Base-by-base conservation (phyloP, 2,797 vertebrate species). In the Channa striata region DNA sequence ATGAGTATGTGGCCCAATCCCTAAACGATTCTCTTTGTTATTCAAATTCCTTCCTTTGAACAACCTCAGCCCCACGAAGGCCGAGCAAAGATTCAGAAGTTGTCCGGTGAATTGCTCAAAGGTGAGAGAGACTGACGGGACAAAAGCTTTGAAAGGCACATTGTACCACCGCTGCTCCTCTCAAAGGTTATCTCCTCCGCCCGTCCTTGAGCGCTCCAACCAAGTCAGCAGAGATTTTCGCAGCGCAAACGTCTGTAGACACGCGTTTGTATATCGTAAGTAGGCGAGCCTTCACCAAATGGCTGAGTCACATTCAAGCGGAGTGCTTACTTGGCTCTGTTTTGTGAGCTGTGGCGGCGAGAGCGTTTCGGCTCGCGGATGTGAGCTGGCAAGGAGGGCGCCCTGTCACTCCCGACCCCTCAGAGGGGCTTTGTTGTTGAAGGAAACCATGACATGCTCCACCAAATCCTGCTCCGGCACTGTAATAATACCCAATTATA, bases 401-500 rank as follows among this genome's bases (percentile, higher is more conserved):
- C 65, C 14, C 39, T 78, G 83, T 87, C 82, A 84, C 82, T 83
- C 65, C 59, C 59, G 49, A 80, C 83, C 87, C 76, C 87, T 87
- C 82, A 10, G 63, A 72, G 72, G 87, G 81, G 85, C 77, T 90
- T 88, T 77, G 70, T 77, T 48, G 59, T n/a, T 47, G 80, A 88
- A 68, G 51, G 33, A 72, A 71, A 57, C 75, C 39, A 71, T 90
- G 90, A 86, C 90, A 89, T 61, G 85, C 81, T 80, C 81, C 49
- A 49, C 80, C 80, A 82, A 86, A 68, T 82, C 74, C 56, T 53
- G 66, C 78, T 77, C 73, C 47, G 21, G 47, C 82, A 78, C 78
- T 89, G 89, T 90, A 93, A 93, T 93, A 93, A 94, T 88, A 90
- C 83, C 89, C 89, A 90, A 93, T 94, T 93, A 92, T 92, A 92